Evolutionary conservation across 2,797 vertebrate species (phyloP).

Genomic region (Periparus ater): DNA sequence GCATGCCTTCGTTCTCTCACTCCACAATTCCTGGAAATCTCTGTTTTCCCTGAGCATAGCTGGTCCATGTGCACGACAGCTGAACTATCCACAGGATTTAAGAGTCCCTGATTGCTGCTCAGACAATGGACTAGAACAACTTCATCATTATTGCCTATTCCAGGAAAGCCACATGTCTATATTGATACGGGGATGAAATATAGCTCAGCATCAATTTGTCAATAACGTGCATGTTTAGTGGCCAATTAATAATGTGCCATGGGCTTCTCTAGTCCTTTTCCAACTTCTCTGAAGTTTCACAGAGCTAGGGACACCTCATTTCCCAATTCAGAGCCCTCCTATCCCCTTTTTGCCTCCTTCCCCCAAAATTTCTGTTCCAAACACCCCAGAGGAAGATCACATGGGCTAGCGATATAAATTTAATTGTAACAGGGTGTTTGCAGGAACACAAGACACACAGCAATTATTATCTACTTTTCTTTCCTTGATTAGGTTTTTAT

Average conservation of each 20-base stretch:
- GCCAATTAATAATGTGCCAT: background rate
- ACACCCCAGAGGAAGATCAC: accelerated
- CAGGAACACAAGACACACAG: background rate
- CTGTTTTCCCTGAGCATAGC: slow-evolving; percentile 32
- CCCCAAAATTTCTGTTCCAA: background rate
- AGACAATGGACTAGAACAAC: slow-evolving; percentile 4
- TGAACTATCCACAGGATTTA: slow-evolving; percentile 25
- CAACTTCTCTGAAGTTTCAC: background rate
- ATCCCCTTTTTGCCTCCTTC: background rate
- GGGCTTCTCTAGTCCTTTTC: background rate
- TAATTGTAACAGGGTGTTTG: background rate
- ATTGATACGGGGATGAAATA: background rate
- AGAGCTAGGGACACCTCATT: accelerated
- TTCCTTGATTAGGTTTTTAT: background rate
- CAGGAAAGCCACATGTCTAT: background rate
- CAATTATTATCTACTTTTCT: slow-evolving; percentile 11
- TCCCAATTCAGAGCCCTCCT: background rate
- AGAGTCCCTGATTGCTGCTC: background rate
- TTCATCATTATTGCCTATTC: background rate
- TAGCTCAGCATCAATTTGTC: background rate
- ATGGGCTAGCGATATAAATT: background rate
- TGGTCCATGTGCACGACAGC: background rate
- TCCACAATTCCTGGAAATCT: slow-evolving; percentile 62
- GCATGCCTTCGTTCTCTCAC: slow-evolving; percentile 45
- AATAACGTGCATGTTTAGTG: background rate